Evolutionary conservation across 2,797 vertebrate genomes (phyloP), one percentile per base, ranked within the genome.

Genomic region (Falco berigora): DNA sequence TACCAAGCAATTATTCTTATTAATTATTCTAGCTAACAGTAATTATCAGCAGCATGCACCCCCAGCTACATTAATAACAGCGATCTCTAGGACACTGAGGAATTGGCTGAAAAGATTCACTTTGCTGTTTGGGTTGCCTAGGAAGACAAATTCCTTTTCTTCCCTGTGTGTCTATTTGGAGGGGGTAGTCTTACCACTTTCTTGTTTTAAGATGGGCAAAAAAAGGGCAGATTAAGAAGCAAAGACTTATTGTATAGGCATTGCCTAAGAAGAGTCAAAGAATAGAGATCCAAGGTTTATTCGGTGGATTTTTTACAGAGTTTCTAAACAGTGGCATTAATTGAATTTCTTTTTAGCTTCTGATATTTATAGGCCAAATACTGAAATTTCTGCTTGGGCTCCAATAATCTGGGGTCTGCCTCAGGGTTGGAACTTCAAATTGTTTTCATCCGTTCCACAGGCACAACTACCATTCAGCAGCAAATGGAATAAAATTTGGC

Each of bases 21-120:
- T 98, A 98, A 98, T 98, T 98, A 98, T 98, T 98, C 98, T 95
- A 96, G 97, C 98, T 97, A 98, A 97, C 97, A 98, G 98, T 98
- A 98, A 98, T 98, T 98, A 98, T 98, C 98, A 98, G 98, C 97
- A 97, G 97, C 96, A 94, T 96, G 97, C 98, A 98, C 97, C 98
- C 98, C 97, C 96, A 97, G 97, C 97, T 97, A 98, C 98, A 98
- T 98, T 98, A 98, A 98, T 98, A 98, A 98, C 97, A 97, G 97
- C 95, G 95, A 97, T 98, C 97, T 98, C 98, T 95, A 97, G 97
- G 98, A 98, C 97, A 96, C 98, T 73, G 96, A 98, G 97, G 95
- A 98, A 97, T 98, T 98, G 97, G 79, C 93, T 96, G 96, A 97
- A 97, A 98, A 98, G 93, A 96, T 97, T 97, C 95, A 93, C 96